Base-by-base conservation (phyloP, 1,140 invertebrate species). In the Microplitis mediator region DNA sequence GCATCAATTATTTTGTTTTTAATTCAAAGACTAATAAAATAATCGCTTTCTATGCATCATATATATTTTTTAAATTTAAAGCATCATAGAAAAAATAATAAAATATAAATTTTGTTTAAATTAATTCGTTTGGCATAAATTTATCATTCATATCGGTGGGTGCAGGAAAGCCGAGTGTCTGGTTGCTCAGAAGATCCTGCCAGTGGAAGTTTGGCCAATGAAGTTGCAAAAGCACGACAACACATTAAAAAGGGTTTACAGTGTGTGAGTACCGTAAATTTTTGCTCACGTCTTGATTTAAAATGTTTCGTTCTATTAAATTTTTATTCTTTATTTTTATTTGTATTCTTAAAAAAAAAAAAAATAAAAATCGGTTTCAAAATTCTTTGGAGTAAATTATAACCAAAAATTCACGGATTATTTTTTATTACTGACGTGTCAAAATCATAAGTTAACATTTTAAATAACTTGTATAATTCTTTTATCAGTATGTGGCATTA, bases 181-280 rank as follows among this genome's bases (percentile, higher is more conserved):
- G 69, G 74, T 82, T 80, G 78, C 72, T 72, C 82, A 77, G 79
- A 82, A 73, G 75, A 77, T 74, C 73, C 82, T 81, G 74, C 77
- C 79, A 81, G 82, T 84, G 82, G 82, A 84, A 87, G 87, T 81
- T 85, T 90, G 79, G 85, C 88, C 74, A 85, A 84, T 74, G 88
- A 89, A 79, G 87, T 89, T 75, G 88, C 88, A 80, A 89, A 88
- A 84, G 88, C 88, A 79, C 87, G 86, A 65, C 86, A 89, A 79
- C 87, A 89, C 80, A 88, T 90, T 84, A 88, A 88, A 88, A 82
- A 87, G 73, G 89, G 88, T 80, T 86, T 90, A 81, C 85, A 88
- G 82, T 88, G 86, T 88, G 89, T 89, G 84, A 89, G 88, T 89
- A 87, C 80, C 81, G 78, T 73, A 76, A 23, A 74, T 79, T 76